A percentile compares a stretch with the other conserved stretches of the same genome.
Evolutionary conservation across 2,888 invertebrate species (phyloP).

Genomic region (Acleris literana): DNA sequence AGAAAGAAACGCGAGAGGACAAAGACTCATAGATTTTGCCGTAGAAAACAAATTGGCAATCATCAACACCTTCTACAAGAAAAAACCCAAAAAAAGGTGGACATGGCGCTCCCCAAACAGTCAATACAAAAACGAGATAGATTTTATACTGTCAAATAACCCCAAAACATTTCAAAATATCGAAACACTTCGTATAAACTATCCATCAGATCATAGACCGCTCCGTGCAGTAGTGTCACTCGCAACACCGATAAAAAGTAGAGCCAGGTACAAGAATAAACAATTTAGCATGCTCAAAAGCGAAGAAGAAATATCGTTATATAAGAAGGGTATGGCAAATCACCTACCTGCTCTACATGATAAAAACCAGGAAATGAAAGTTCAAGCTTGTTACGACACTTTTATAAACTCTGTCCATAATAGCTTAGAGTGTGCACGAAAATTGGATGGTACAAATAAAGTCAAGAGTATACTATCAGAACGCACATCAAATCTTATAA

Average conservation of each 20-base stretch:
- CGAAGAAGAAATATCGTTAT: constrained; percentile 19
- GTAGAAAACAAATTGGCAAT: constrained; percentile 33
- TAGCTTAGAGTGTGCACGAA: background rate
- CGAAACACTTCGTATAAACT: constrained; percentile 33
- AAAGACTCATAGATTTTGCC: constrained; percentile 27
- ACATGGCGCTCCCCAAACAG: constrained; percentile 39
- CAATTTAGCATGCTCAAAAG: constrained; percentile 5
- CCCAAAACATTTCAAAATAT: constrained; percentile 36
- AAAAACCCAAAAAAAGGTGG: constrained; percentile 34
- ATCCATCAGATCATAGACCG: constrained; percentile 31
- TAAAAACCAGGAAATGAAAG: background rate
- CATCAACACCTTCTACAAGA: too few species aligned
- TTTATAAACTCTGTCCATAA: constrained; percentile 10
- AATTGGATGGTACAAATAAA: constrained; percentile 3
- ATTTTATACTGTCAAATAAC: constrained; percentile 38
- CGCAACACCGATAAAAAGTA: constrained; percentile 18
- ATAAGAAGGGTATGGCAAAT: constrained; percentile 8
- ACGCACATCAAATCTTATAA: constrained; percentile 17
- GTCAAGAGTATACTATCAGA: constrained; percentile 22
- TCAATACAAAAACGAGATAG: constrained; percentile 41
- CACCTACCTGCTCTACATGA: background rate
- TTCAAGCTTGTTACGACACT: constrained; percentile 13
- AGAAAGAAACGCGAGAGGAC: constrained; percentile 27
- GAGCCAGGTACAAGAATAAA: constrained; percentile 5
- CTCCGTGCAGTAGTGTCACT: constrained; percentile 22